A percentile compares a stretch with the other conserved stretches of the same genome.
Evolutionary conservation across 2,888 invertebrate genomes (phyloP).

Genomic region (Dryococelus australis): DNA sequence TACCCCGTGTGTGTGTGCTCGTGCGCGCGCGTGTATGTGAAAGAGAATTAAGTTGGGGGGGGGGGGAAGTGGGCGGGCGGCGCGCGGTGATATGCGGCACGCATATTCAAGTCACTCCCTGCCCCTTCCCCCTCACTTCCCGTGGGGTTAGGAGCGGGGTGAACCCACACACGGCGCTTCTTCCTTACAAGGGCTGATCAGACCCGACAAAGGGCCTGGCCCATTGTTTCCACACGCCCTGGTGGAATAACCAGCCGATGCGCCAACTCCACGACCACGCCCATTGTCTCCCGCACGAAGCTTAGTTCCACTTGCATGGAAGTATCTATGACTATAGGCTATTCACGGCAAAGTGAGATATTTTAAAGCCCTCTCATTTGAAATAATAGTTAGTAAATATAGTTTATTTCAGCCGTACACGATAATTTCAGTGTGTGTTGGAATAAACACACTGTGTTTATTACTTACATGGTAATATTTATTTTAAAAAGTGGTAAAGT

Average conservation of each 20-base stretch:
- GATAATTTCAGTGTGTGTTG: too few relatives aligned
- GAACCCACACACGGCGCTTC: background rate
- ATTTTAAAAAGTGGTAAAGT: too few relatives aligned
- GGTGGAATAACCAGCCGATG: background rate
- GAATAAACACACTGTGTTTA: too few relatives aligned
- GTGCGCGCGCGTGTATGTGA: background rate
- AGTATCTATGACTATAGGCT: too few relatives aligned
- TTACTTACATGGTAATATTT: too few relatives aligned
- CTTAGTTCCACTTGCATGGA: background rate
- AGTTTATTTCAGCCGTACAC: too few relatives aligned
- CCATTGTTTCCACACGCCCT: background rate
- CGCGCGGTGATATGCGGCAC: background rate
- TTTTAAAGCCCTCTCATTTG: too few relatives aligned
- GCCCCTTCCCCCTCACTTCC: background rate
- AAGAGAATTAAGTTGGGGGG: too few relatives aligned
- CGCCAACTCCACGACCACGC: background rate
- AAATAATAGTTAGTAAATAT: too few relatives aligned
- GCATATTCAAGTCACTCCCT: background rate
- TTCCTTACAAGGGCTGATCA: slow-evolving; percentile 16
- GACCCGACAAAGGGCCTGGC: background rate
- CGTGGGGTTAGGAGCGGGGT: background rate
- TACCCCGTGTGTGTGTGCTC: background rate
- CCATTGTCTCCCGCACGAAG: background rate
- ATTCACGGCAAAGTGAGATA: too few relatives aligned
- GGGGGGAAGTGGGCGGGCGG: background rate